phyloP scores from a whole-genome alignment of 1,140 invertebrate genomes.

The Achroia grisella region DNA sequence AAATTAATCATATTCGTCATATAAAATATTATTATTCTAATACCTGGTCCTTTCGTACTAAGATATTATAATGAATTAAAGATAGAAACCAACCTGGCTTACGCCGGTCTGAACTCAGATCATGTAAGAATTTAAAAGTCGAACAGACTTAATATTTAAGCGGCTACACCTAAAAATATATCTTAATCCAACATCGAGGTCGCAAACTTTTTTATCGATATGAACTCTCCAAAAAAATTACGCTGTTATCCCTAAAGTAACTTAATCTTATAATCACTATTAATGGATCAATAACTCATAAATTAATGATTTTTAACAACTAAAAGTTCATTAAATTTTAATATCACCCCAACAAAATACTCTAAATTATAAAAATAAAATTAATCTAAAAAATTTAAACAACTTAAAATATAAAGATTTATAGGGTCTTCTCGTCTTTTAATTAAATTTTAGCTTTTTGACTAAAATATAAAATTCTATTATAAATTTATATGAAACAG shows the following conservation, averaged over 20 bases:
- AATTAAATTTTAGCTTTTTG: slow-evolving; percentile 77
- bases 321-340: slow-evolving; percentile 28
- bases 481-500: slow-evolving; percentile 48
- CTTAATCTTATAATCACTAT: slow-evolving; percentile 73
- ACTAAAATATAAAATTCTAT: slow-evolving; percentile 76
- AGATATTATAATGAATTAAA: slow-evolving; percentile 66
- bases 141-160: slow-evolving; percentile 81
- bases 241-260: slow-evolving; percentile 84
- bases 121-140: slow-evolving; percentile 85
- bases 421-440: slow-evolving; percentile 77
- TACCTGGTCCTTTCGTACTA: slow-evolving; percentile 80
- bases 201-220: slow-evolving; percentile 79
- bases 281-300: slow-evolving; percentile 55
- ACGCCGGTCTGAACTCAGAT: slow-evolving; percentile 80
- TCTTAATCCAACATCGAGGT: slow-evolving; percentile 89
- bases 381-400: slow-evolving; percentile 32
- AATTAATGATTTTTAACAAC: slow-evolving; percentile 35
- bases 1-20: slow-evolving; percentile 44
- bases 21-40: slow-evolving; percentile 48
- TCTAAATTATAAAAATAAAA: slow-evolving; percentile 45
- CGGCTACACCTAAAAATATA: slow-evolving; percentile 73
- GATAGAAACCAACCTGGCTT: slow-evolving; percentile 83
- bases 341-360: slow-evolving; percentile 33
- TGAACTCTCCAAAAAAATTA: slow-evolving; percentile 78
- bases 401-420: slow-evolving; percentile 72